Evolutionary conservation across 2,797 vertebrate species (phyloP), one percentile per base, ranked within the genome.

Genomic region (Anguilla marmorata): DNA sequence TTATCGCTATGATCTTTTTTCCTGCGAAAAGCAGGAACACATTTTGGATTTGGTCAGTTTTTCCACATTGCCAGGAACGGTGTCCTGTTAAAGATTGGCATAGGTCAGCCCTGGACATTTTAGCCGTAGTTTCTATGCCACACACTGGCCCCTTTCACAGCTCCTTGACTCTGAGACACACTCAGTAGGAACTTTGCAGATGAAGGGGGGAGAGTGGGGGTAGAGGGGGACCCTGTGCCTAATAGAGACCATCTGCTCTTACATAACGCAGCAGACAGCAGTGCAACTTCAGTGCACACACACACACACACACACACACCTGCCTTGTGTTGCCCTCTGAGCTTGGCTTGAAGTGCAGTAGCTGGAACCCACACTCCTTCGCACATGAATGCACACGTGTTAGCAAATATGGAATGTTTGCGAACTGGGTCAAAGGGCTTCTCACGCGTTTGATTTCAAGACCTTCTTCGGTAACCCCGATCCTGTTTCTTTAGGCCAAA

Each of bases 181-280:
- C 33, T 37, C 16, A 50, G 48, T 16, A 56, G 12, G n/a, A 87
- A 69, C 80, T 84, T 16, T 27, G 45, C n/a, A 4, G 8, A 84
- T 41, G 58, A 84, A 58, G 45, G 11, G 41, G 80, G 79, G 60
- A 58, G 80, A 5, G 58, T 33, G 27, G 58, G 45, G 87, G 80
- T 7, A 8, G 30, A 12, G 24, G 14, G 45, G 45, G 41, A 82
- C 45, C 24, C 79, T 48, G 41, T 84, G 86, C 48, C 60, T 84
- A 41, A 83, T 87, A 50, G 48, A 85, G 45, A 85, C 60, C 82
- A 76, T 85, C 60, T 88, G 82, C 82, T 41, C 87, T 66, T 85
- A 50, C 48, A 85, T 72, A 85, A 84, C 60, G 27, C n/a, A 12
- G 45, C 50, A 85, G 48, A 48, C 60, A 84, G 60, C 60, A 84